These are phyloP conservation scores for Orestias chungarensis DNA, from an alignment of 2,797 vertebrate species.

Conservation along the genomic window DNA sequence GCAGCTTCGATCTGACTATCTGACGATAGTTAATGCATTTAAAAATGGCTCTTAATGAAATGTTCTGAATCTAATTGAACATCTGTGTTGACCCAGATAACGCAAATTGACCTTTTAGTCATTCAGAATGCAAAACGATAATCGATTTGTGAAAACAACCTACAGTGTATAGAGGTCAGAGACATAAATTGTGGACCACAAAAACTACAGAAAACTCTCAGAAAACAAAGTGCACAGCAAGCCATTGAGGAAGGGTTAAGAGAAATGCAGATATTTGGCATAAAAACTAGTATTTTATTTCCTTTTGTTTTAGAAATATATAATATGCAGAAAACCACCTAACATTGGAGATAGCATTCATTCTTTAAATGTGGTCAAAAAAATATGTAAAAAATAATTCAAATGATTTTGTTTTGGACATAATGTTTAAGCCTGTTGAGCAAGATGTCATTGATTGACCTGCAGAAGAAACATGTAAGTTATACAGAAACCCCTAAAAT, in stretches of 20 bases:
- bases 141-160: conserved; percentile 37
- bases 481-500: not conserved
- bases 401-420: not conserved
- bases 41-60: conserved; percentile 41
- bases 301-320: not conserved
- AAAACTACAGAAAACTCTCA: conserved; percentile 10
- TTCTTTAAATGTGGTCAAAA: not conserved
- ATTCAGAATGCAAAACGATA: conserved; percentile 16
- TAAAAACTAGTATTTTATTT: too few relatives aligned
- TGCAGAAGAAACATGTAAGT: too few relatives aligned
- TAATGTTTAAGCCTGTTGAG: not conserved
- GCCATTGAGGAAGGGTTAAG: too few relatives aligned
- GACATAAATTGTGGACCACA: not conserved
- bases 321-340: not conserved
- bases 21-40: conserved; percentile 74
- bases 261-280: too few relatives aligned
- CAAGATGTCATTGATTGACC: not conserved
- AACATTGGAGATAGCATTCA: not conserved
- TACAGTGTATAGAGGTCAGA: conserved; percentile 35
- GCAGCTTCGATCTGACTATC: conserved; percentile 66
- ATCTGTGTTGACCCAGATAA: conserved; percentile 45
- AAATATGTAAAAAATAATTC: not conserved
- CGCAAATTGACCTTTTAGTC: conserved; percentile 19
- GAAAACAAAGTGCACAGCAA: not conserved
- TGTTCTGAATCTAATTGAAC: conserved; percentile 44